A percentile compares a stretch with the other conserved stretches of the same genome.
Conservation (phyloP, 2,113 vertebrate species). For the Labeo catla region DNA sequence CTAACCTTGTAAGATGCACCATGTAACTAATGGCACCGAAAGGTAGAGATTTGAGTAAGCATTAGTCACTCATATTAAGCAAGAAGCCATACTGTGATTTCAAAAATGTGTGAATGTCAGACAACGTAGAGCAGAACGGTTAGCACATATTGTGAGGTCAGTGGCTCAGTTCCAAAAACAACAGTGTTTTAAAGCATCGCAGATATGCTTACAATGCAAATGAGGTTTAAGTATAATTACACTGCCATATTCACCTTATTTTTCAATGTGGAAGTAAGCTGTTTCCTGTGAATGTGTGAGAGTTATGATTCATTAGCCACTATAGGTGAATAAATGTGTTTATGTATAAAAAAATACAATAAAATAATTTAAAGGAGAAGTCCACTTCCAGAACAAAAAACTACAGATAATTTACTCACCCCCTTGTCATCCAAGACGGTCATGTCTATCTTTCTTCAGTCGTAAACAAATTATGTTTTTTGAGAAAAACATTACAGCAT, state of each 20-base stretch:
- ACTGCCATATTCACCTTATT: slow-evolving; percentile 3
- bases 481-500: no score
- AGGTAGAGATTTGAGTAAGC: slow-evolving; percentile 2
- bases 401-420: no score
- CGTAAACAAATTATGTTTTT: no score
- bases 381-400: no score
- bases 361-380: neutral
- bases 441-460: no score
- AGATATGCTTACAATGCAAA: neutral
- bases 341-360: neutral
- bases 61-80: slow-evolving; percentile 24
- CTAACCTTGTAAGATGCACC: slow-evolving; percentile 39
- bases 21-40: neutral
- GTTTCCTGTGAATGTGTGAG: neutral
- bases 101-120: neutral
- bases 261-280: neutral
- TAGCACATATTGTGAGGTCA: neutral
- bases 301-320: neutral
- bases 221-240: neutral
- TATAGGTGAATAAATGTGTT: neutral
- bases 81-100: neutral
- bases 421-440: no score
- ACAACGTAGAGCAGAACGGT: neutral
- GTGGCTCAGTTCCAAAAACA: neutral
- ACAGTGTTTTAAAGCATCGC: neutral